Base-by-base conservation (phyloP, 2,888 invertebrate genomes). In the Platycheirus albimanus region DNA sequence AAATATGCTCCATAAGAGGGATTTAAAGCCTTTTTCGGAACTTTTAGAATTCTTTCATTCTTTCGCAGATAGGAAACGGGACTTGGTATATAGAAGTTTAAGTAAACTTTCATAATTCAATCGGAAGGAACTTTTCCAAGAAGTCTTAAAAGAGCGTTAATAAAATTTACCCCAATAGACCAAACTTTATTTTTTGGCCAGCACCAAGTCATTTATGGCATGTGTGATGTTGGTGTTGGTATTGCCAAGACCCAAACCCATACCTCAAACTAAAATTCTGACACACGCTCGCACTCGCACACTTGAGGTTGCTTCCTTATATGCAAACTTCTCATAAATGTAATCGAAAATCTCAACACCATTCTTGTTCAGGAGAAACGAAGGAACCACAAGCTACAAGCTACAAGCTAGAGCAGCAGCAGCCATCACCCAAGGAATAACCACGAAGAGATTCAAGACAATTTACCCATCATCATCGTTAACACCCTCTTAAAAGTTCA, bases 401-500 rank as follows among this genome's bases (percentile, higher is more conserved):
- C 67, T 67, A 76, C 43, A 67, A 33, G 30, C 30, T 2, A 8
- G 8, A 33, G 30, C 30, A 33, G 30, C 30, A 33, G 5, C 30
- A 24, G 24, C 67, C 17, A 41, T 45, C 33, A 49, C 67, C 47
- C 30, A 72, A 38, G 8, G n/a, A 36, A 54, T 3, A 38, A 54
- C 54, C 54, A 54, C 54, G 15, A 61, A 20, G 66, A 41, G 58
- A 41, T 41, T 58, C 24, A 15, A 28, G 58, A 47, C 71, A 43
- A 45, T 64, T 17, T 69, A 17, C 38, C 45, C 70, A 70, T 56
- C 24, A 61, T 41, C 41, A 47, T 45, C 72, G 69, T 83, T 69
- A 78, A 70, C 78, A 83, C 69, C 72, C 77, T 83, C 83, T 83
- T 77, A 74, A 83, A 83, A 83, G 83, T 83, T 83, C 83, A 83